Evolutionary conservation across 2,113 vertebrate genomes (phyloP).

Genomic region (Nerophis lumbriciformis): DNA sequence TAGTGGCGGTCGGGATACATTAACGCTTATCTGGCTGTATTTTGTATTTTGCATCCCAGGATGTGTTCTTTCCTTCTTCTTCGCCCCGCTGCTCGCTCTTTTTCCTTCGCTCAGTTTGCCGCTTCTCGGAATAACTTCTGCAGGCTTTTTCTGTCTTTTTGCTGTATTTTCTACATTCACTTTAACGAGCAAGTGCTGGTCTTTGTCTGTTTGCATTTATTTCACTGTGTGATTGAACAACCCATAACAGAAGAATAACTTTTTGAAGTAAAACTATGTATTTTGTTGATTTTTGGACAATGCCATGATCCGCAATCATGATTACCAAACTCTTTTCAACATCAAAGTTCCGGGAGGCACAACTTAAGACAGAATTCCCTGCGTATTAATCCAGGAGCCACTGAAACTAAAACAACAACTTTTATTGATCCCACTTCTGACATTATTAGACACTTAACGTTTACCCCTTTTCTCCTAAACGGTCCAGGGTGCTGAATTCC

Average conservation of each 20-base stretch:
- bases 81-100: constrained; percentile 16
- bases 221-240: constrained; percentile 18
- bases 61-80: constrained; percentile 38
- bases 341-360: not conserved
- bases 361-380: not conserved
- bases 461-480: no score
- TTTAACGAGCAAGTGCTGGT: constrained; percentile 23
- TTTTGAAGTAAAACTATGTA: constrained; percentile 6
- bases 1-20: constrained; percentile 52
- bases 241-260: constrained; percentile 10
- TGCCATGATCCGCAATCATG: constrained; percentile 8
- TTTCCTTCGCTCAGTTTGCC: constrained; percentile 8
- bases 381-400: no score
- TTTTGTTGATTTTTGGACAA: constrained; percentile 1
- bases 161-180: constrained; percentile 41
- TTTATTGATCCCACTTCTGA: no score
- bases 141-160: constrained; percentile 36
- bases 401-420: no score
- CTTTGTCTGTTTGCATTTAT: constrained; percentile 20
- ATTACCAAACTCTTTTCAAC: not conserved
- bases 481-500: no score
- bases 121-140: constrained; percentile 49
- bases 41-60: constrained; percentile 60
- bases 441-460: no score
- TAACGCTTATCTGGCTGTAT: constrained; percentile 68